phyloP scores from a whole-genome alignment of 2,888 invertebrate species.

The Xanthia icteritia region DNA sequence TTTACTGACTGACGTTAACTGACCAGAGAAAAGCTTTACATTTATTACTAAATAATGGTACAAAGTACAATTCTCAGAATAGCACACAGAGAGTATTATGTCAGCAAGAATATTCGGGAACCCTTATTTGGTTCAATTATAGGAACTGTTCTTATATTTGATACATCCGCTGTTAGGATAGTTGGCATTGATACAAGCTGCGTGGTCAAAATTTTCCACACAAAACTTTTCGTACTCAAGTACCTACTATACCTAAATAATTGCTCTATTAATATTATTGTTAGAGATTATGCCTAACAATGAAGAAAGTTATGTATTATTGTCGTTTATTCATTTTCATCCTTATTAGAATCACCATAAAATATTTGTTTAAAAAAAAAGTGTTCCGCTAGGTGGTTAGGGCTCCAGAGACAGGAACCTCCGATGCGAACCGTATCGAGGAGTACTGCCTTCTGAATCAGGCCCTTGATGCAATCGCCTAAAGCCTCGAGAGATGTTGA shows the following conservation, averaged over 20 bases:
- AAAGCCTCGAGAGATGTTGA: too few species aligned
- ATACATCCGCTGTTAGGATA: slow-evolving; percentile 49
- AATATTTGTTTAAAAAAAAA: too few species aligned
- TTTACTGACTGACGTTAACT: not conserved
- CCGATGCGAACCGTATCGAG: too few species aligned
- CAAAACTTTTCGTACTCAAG: slow-evolving; percentile 1
- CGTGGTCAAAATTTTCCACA: slow-evolving; percentile 11
- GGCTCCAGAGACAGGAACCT: too few species aligned
- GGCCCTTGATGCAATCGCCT: too few species aligned
- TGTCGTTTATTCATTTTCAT: not conserved
- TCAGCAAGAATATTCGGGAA: slow-evolving; percentile 19
- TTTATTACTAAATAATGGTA: slow-evolving; percentile 4
- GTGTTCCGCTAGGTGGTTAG: too few species aligned
- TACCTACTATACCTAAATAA: not conserved
- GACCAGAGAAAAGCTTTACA: not conserved
- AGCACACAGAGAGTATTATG: slow-evolving; percentile 5
- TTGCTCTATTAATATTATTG: not conserved
- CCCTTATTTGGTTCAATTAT: slow-evolving; percentile 58
- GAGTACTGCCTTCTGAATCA: too few species aligned
- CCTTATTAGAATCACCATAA: not conserved
- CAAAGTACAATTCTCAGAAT: slow-evolving; percentile 11
- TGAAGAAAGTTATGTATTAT: not conserved
- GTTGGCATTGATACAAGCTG: slow-evolving; percentile 16
- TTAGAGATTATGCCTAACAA: not conserved
- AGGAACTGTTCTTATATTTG: slow-evolving; percentile 49